phyloP scores from a whole-genome alignment of 2,797 vertebrate genomes.

The Cynopterus sphinx region DNA sequence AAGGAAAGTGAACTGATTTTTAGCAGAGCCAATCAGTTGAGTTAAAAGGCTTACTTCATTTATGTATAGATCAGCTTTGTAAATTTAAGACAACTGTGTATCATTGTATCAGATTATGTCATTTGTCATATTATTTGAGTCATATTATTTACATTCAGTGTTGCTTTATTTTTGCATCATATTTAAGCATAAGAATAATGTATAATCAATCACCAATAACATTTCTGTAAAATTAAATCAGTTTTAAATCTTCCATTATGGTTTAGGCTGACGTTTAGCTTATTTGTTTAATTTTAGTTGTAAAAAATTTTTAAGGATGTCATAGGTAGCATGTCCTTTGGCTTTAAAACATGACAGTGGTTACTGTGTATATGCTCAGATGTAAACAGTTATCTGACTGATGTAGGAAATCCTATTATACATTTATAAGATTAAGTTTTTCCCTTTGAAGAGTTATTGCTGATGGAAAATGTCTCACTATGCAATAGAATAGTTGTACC shows the following conservation, averaged over 20 bases:
- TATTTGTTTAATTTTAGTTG: not conserved
- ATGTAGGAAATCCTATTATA: not conserved
- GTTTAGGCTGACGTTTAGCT: not conserved
- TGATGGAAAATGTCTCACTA: not conserved
- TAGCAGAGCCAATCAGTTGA: not conserved
- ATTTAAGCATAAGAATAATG: not conserved
- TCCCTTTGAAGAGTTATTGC: not conserved
- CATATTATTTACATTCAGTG: not conserved
- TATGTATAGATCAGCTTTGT: not conserved
- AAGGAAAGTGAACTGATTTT: not conserved
- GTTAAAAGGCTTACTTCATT: not conserved
- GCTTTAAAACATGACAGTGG: not conserved
- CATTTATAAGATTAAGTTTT: not conserved
- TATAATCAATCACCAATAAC: not conserved
- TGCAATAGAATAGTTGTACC: not conserved
- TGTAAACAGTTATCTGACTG: not conserved
- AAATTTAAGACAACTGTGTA: not conserved
- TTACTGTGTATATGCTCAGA: not conserved
- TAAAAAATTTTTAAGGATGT: not conserved
- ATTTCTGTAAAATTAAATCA: not conserved
- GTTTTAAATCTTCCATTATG: not conserved
- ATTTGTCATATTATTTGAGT: not conserved
- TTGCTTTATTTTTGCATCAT: not conserved
- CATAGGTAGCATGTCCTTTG: not conserved
- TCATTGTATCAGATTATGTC: not conserved